Base-by-base conservation (phyloP, 2,797 vertebrate species). In the Streptopelia turtur region DNA sequence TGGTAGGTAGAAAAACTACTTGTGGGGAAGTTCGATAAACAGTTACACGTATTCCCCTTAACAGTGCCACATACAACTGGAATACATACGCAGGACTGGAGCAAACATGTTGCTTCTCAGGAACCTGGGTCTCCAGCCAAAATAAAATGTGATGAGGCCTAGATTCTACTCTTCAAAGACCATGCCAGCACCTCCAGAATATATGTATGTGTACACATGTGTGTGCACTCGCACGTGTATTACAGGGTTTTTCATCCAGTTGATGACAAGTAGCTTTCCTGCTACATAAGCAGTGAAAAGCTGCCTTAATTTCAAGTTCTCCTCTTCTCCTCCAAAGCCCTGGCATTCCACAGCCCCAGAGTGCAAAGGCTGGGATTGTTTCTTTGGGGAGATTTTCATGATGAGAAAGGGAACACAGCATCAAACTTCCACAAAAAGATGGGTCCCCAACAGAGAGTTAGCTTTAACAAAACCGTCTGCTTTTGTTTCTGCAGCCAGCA, bases 401-500 rank as follows among this genome's bases (percentile, higher is more conserved):
- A 22, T 30, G 63, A 78, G 66, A 61, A 76, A 68, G 52, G 10
- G 45, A 70, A 15, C 28, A 11, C 13, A 16, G 59, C 41, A 18
- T 71, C 78, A 56, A 89, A 94, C 53, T 87, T 50, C 28, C 71
- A 76, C 87, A 35, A 49, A 96, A 89, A 57, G 64, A 89, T 93
- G 69, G 52, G 27, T 93, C 61, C 74, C 72, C 50, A 37, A n/a
- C 79, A 68, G 69, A 33, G 76, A 64, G 15, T 52, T 76, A 10
- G 69, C 83, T 53, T 79, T 80, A 80, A 94, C 92, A 79, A 94
- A 97, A 74, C 65, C 27, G 4, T 52, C 68, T 13, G 37, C 83
- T 95, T 97, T 95, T 96, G 86, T 96, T 94, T 93, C 90, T 95
- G 74, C 65, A n/a, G 79, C 79, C 92, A 92, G 90, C 56, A 65